Evolutionary conservation across 2,113 vertebrate genomes (phyloP).

Genomic region (Menidia beryllina): DNA sequence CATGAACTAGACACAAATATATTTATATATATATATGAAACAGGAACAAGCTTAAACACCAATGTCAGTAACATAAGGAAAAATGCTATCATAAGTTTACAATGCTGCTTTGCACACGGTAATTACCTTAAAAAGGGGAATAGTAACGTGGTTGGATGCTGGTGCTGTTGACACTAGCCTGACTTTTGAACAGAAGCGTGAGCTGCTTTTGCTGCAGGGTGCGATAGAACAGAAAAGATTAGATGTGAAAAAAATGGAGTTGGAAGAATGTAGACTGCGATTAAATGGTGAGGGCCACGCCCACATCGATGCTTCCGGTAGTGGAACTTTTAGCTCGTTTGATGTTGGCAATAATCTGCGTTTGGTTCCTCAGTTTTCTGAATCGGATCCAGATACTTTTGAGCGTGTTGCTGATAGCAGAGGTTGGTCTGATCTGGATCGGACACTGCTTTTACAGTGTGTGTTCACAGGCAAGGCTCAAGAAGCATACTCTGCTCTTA

Average conservation of each 20-base stretch:
- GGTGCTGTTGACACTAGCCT: too few species aligned
- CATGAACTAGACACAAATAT: too few species aligned
- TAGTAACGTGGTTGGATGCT: too few species aligned
- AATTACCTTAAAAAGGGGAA: too few species aligned
- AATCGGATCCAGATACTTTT: background rate
- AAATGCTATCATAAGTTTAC: too few species aligned
- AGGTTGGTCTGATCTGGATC: background rate
- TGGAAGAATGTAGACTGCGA: background rate
- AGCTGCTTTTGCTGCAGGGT: too few species aligned
- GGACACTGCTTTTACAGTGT: background rate
- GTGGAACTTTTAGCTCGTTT: background rate
- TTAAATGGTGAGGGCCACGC: background rate
- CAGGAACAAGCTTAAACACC: too few species aligned
- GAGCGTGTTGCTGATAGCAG: background rate
- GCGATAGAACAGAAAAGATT: background rate
- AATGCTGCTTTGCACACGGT: too few species aligned
- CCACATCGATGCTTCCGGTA: too few species aligned
- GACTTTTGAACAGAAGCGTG: too few species aligned
- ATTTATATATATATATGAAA: too few species aligned
- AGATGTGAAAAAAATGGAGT: background rate
- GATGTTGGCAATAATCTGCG: background rate
- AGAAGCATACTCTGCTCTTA: background rate
- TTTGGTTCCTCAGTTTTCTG: background rate
- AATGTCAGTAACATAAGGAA: too few species aligned
- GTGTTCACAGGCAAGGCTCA: constrained; percentile 2